Evolutionary conservation across 2,797 vertebrate species (phyloP).

Genomic region (Epinephelus coioides): DNA sequence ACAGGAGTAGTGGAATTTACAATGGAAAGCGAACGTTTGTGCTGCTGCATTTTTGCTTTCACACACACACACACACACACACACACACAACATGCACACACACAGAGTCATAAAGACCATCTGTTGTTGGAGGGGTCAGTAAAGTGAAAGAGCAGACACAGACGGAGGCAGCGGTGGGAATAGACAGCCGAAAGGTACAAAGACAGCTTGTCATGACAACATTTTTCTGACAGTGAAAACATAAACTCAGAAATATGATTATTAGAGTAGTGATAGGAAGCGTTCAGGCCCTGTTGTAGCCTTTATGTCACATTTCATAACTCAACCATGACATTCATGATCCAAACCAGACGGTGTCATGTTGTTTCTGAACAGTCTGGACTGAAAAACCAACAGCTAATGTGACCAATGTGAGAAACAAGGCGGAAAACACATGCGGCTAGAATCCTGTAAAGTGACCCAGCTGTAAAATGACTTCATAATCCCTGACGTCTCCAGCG

Average conservation of each 20-base stretch:
- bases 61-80: conserved; percentile 19
- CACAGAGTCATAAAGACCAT: conserved; percentile 58
- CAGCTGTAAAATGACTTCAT: neutral
- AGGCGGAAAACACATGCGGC: neutral
- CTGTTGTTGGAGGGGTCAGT: conserved; percentile 42
- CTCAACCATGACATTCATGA: neutral
- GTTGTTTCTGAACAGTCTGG: neutral
- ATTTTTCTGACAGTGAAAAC: too few species aligned
- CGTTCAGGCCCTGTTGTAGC: neutral
- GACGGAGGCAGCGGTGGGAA: neutral
- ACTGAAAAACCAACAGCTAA: conserved; percentile 4
- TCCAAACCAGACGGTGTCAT: neutral
- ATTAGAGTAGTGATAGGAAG: neutral
- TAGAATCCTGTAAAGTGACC: conserved; percentile 10
- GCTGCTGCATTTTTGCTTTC: neutral
- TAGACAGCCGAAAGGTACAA: neutral
- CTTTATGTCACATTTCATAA: conserved; percentile 2
- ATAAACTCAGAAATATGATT: neutral
- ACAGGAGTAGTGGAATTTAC: conserved; percentile 20
- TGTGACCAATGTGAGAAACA: neutral
- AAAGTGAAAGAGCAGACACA: conserved; percentile 42
- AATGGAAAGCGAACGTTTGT: neutral
- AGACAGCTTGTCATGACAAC: too few species aligned
- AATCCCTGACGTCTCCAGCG: neutral
- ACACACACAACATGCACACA: neutral